Evolutionary conservation across 1,140 invertebrate genomes (phyloP).

Genomic region (Drosophila setifemur): DNA sequence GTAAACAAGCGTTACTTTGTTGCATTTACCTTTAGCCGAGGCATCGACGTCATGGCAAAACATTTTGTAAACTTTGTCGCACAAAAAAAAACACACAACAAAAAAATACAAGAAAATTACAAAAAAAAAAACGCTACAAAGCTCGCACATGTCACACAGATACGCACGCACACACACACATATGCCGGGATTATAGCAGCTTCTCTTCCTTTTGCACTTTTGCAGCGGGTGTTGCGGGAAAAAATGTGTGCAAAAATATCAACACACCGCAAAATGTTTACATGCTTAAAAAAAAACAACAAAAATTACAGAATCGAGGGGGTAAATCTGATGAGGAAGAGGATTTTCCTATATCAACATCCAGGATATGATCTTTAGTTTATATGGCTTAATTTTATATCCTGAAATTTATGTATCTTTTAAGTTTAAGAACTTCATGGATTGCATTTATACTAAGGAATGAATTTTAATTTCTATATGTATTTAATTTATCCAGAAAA

Average conservation of each 20-base stretch:
- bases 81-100: neutral
- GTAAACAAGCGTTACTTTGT: constrained; percentile 28
- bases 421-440: too few species aligned
- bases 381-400: too few species aligned
- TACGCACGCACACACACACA: neutral
- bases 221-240: neutral
- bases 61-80: constrained; percentile 24
- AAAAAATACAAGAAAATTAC: neutral
- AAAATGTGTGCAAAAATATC: constrained; percentile 23
- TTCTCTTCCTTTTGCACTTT: neutral
- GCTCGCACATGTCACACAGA: neutral
- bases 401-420: too few species aligned
- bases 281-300: constrained; percentile 53
- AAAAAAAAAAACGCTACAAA: neutral
- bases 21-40: constrained; percentile 23
- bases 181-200: neutral
- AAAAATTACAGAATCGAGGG: constrained; percentile 25
- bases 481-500: too few species aligned
- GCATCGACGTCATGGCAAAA: constrained; percentile 19
- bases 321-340: neutral
- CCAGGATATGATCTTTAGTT: too few species aligned
- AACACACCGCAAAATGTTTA: constrained; percentile 54
- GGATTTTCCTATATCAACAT: too few species aligned
- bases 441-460: too few species aligned
- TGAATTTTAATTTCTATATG: too few species aligned